These are phyloP conservation scores for Pempheris klunzingeri DNA, from an alignment of 2,797 vertebrate species.

Conservation along the genomic window DNA sequence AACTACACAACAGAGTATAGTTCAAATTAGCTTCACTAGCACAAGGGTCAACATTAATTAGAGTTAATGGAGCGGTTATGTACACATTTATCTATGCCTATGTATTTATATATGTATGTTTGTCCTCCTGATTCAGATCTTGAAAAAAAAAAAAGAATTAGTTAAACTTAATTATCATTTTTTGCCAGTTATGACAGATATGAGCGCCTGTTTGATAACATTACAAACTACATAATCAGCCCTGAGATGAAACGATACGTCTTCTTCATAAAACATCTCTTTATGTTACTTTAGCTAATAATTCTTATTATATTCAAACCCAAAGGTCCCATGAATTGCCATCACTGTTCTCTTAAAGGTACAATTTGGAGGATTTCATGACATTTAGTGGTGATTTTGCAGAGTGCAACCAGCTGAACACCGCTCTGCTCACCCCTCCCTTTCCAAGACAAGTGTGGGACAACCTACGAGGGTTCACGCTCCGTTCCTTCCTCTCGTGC, in stretches of 20 bases:
- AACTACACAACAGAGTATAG: neutral
- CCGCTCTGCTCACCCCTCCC: no score
- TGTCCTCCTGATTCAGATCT: neutral
- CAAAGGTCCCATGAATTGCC: neutral
- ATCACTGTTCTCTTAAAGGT: neutral
- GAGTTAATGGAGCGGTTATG: neutral
- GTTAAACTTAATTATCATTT: neutral
- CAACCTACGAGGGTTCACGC: no score
- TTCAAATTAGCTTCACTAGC: neutral
- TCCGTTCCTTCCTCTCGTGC: no score
- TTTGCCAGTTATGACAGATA: neutral
- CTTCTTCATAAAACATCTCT: neutral
- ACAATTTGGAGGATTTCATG: no score
- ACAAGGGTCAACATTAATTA: neutral
- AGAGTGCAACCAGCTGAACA: no score
- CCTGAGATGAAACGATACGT: neutral
- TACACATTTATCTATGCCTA: neutral
- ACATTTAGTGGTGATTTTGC: no score
- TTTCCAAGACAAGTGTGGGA: no score
- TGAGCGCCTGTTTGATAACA: neutral
- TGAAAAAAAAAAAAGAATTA: constrained; percentile 1
- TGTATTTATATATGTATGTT: neutral
- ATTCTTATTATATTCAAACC: neutral
- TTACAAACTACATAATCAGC: no score
- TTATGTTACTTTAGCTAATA: neutral